These are phyloP conservation scores for Agriotes lineatus DNA, from an alignment of 2,888 invertebrate genomes.

Conservation along the genomic window DNA sequence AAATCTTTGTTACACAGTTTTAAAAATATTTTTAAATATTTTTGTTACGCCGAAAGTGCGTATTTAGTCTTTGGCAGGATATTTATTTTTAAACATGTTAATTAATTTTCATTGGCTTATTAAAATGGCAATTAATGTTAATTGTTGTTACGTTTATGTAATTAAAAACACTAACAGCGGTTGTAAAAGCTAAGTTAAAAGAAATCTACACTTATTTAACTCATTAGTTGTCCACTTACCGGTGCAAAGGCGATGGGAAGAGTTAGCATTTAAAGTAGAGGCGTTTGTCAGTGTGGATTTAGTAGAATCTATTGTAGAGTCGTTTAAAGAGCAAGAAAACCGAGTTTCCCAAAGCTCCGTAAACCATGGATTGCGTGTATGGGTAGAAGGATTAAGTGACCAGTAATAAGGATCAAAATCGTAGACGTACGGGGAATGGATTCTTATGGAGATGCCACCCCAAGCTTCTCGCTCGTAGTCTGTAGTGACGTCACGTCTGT, in stretches of 20 bases:
- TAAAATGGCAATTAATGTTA: no score
- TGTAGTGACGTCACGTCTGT: conserved; percentile 79
- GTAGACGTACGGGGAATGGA: conserved; percentile 77
- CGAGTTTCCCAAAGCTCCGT: conserved; percentile 82
- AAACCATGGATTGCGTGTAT: conserved; percentile 80
- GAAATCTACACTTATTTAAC: conserved; percentile 1
- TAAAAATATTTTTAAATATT: no score
- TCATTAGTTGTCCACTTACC: conserved; percentile 48
- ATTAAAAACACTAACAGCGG: no score
- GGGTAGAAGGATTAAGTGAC: conserved; percentile 73
- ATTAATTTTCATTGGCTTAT: no score
- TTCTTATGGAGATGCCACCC: conserved; percentile 80
- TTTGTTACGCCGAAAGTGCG: no score
- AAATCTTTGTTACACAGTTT: no score
- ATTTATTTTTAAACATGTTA: no score
- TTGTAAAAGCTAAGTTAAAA: neutral
- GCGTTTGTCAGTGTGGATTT: conserved; percentile 23
- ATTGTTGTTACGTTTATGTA: no score
- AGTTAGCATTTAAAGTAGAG: neutral
- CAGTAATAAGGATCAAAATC: conserved; percentile 79
- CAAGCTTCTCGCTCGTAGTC: conserved; percentile 75
- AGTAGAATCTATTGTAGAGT: conserved; percentile 21
- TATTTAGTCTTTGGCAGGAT: no score
- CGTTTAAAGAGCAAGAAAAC: conserved; percentile 71
- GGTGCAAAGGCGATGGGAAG: conserved; percentile 50